Evolutionary conservation across 2,113 vertebrate species (phyloP).

Genomic region (Tupaia chinensis): DNA sequence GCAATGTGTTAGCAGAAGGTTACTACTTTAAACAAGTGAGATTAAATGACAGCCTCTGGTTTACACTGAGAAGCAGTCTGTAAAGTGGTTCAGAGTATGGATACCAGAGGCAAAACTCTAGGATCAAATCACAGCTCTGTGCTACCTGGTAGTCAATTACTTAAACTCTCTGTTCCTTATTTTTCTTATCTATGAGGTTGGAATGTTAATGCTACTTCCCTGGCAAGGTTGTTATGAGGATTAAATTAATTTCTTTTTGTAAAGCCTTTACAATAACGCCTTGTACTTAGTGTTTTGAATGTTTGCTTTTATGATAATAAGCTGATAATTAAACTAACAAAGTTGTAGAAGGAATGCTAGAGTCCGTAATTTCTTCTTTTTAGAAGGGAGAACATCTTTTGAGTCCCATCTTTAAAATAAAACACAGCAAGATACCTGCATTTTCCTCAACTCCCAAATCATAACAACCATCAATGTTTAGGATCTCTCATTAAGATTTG

Average conservation of each 20-base stretch:
- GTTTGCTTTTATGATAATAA: not conserved
- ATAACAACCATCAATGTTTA: too few species aligned
- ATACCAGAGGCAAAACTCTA: not conserved
- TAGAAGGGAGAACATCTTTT: too few species aligned
- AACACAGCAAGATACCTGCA: too few species aligned
- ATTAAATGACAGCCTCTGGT: not conserved
- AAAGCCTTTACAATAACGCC: not conserved
- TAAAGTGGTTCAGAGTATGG: not conserved
- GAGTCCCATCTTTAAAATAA: too few species aligned
- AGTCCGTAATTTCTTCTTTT: too few species aligned
- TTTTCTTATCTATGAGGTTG: constrained; percentile 3
- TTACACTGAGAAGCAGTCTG: not conserved
- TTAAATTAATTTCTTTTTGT: constrained; percentile 26
- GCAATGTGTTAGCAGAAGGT: not conserved
- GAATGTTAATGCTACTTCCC: not conserved
- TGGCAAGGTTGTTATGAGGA: not conserved
- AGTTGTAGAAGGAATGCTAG: too few species aligned
- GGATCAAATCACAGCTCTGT: not conserved
- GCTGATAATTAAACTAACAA: too few species aligned
- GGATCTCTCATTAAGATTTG: too few species aligned
- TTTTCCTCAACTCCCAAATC: too few species aligned
- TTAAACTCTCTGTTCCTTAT: not conserved
- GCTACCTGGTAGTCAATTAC: not conserved
- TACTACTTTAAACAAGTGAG: not conserved
- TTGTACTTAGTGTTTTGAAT: not conserved